Base-by-base conservation (phyloP, 2,113 vertebrate species). In the Antechinus stuartii region DNA sequence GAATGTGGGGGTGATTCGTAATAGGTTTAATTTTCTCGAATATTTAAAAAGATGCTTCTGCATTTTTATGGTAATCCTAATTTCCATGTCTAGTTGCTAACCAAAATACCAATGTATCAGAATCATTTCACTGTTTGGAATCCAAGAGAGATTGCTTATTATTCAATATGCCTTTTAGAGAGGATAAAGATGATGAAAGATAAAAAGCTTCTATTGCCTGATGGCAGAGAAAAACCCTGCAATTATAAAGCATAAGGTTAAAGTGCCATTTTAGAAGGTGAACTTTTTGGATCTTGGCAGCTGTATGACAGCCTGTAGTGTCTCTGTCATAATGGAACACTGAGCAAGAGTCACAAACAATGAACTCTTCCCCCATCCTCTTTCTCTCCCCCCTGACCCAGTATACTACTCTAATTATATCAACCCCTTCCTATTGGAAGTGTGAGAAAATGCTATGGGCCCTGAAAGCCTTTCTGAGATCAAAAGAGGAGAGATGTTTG, bases 131-230 rank as follows among this genome's bases (percentile, higher is more conserved):
- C 54, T 91, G 9, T 1, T 30, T 56, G 8, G 49, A 92, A 84
- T 54, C 19, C 2, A 42, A 68, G 35, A 30, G 4, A 94, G 12
- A 35, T 25, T 91, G 61, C 91, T 92, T 61, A 91, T 42, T 91
- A n/a, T 52, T 93, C 89, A 95, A 54, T 55, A 57, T 93, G 52
- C 95, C 91, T 93, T 9, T 95, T 93, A 54, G 54, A 30, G 35
- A 92, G n/a, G n/a, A 5, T 92, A 94, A 23, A 90, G 3, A 14
- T 89, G 47, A 27, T n/a, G 10, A 93, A 52, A 92, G 30, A 94
- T 92, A 94, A n/a, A 91, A 12, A 47, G 93, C 56, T 84, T 11
- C 61, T 54, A 6, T 49, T 54, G 30, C 57, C 12, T 93, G 61
- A 95, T 53, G 91, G 76, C 35, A 93, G 0, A 16, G 54, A 90